Percentiles rank a stretch among this genome's conserved stretches.
Conservation (phyloP, 2,113 vertebrate genomes). For the Macrotis lagotis region DNA sequence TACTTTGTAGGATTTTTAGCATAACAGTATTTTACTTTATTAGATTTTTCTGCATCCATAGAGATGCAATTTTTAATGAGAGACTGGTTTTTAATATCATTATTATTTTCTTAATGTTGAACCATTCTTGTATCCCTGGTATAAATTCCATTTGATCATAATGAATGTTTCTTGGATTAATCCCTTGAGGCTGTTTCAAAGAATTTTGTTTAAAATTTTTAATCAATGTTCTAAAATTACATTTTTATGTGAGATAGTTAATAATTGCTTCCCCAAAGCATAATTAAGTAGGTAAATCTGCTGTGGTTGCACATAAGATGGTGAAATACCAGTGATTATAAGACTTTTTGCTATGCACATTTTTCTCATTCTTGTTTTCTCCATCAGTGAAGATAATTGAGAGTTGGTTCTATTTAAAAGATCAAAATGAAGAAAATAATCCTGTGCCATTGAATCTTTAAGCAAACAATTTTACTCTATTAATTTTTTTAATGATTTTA, state of each 20-base stretch:
- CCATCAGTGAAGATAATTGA: not conserved
- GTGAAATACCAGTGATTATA: not conserved
- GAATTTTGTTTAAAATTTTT: not conserved
- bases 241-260: not conserved
- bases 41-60: no score
- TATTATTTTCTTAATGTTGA: no score
- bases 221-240: not conserved
- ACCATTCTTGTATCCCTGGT: no score
- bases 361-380: not conserved
- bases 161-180: no score
- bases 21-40: no score
- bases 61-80: no score
- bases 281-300: constrained; percentile 8
- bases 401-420: not conserved
- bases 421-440: not conserved
- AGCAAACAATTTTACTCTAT: not conserved
- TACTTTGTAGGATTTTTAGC: no score
- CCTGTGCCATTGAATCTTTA: not conserved
- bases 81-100: no score
- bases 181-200: not conserved
- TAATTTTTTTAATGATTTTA: not conserved
- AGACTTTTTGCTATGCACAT: not conserved
- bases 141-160: no score
- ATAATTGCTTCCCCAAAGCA: not conserved
- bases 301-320: not conserved